Base-by-base conservation (phyloP, 2,797 vertebrate species). In the Sebastes oblongus region DNA sequence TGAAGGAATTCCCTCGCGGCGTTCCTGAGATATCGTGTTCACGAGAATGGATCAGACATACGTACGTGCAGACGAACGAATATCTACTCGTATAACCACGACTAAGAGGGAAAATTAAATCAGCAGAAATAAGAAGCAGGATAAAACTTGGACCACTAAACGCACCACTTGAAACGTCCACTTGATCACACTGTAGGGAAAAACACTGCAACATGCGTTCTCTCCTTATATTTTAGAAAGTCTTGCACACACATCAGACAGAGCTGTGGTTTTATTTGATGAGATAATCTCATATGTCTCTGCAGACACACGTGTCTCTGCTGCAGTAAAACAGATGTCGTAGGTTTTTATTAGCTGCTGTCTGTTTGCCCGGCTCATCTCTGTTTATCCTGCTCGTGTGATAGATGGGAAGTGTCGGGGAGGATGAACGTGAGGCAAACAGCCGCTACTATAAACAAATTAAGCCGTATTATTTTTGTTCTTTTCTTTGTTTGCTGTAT, bases 361-460 rank as follows among this genome's bases (percentile, higher is more conserved):
- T 59, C 69, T 85, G 62, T 75, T 73, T 62, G 55, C 66, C 32
- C 7, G 55, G 18, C 22, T 80, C 64, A 16, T 50, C 42, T 50
- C 12, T 67, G 76, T 80, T 80, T 60, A 46, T 52, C 50, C 76
- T 46, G 72, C 62, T 69, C 3, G 3, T 25, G 27, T 55, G 62
- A 72, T 64, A 16, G 42, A 66, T 39, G 60, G 52, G 66, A 66
- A 64, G 78, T 6, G 60, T 65, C 66, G 10, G 29, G 30, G 10
- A 16, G 27, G 54, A 55, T 27, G 10, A 81, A 56, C n/a, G 1
- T 10, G 64, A 39, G 5, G 58, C 29, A 78, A 75, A 78, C 76
- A 54, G 1, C 1, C 0, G 5, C 16, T 18, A 9, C 13, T 64
- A 0, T 29, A 11, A 66, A 54, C 27, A 61, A 27, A 72, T n/a